A percentile compares a stretch with the other conserved stretches of the same genome.
Conservation (phyloP, 2,888 invertebrate genomes). For the Megalurothrips usitatus region DNA sequence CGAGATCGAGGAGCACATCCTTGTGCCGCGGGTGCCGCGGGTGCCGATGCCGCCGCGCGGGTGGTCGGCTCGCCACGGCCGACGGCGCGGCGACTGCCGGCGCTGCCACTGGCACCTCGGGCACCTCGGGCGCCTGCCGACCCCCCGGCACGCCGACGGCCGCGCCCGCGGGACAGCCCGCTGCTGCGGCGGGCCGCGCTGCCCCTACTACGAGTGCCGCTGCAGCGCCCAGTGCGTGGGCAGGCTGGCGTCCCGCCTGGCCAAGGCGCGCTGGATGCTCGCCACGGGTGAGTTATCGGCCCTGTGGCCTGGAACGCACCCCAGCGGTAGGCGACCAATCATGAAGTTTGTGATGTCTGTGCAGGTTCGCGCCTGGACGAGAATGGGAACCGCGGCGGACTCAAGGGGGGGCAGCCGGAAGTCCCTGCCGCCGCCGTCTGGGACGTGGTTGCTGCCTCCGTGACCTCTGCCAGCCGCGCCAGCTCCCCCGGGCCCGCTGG, state of each 20-base stretch:
- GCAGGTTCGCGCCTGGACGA: not conserved
- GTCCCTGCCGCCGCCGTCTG: not conserved
- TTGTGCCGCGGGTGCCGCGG: no score
- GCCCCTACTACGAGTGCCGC: not conserved
- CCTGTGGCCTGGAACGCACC: not conserved
- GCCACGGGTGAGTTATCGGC: not conserved
- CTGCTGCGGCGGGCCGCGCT: not conserved
- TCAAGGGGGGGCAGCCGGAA: not conserved
- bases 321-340: not conserved
- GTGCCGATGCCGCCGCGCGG: no score
- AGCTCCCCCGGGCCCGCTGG: no score
- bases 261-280: not conserved
- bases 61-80: no score
- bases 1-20: no score
- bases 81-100: not conserved
- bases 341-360: not conserved
- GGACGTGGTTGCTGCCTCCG: not conserved
- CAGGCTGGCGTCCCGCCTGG: not conserved
- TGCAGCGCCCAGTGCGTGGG: not conserved
- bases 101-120: not conserved
- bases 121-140: no score
- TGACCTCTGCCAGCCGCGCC: no score
- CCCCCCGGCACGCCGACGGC: no score
- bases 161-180: not conserved
- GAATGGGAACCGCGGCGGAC: not conserved